A percentile compares a stretch with the other conserved stretches of the same genome.
Conservation (phyloP, 2,797 vertebrate genomes). For the Podargus strigoides region DNA sequence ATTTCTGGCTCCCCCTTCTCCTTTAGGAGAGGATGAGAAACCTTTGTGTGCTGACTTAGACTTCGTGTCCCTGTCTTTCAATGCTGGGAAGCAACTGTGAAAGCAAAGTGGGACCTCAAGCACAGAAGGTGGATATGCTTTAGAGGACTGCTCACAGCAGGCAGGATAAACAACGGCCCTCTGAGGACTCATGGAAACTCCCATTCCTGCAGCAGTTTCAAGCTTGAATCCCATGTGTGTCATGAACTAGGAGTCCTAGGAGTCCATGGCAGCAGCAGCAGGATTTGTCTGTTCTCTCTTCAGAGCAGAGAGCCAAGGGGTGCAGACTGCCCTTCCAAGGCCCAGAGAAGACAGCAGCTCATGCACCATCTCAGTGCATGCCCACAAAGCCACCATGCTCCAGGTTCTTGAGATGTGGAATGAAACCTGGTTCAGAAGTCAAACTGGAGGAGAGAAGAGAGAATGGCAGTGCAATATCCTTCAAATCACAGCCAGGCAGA, state of each 20-base stretch:
- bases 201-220: background rate
- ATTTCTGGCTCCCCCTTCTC: background rate
- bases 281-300: background rate
- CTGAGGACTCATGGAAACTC: background rate
- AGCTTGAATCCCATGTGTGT: background rate
- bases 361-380: rapidly evolving
- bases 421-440: background rate
- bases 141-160: background rate
- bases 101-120: background rate
- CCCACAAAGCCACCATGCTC: background rate
- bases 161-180: background rate
- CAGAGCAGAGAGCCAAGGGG: background rate
- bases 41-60: background rate
- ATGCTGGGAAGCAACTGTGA: background rate
- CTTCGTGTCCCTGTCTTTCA: background rate
- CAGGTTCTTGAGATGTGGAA: background rate
- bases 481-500: background rate
- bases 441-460: background rate
- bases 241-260: no score
- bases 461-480: background rate
- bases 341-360: background rate
- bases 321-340: background rate
- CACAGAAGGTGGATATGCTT: background rate
- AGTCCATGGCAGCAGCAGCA: background rate
- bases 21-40: background rate